Evolutionary conservation across 2,113 vertebrate genomes (phyloP), one percentile per base, ranked within the genome.

Genomic region (Rhombomys opimus): DNA sequence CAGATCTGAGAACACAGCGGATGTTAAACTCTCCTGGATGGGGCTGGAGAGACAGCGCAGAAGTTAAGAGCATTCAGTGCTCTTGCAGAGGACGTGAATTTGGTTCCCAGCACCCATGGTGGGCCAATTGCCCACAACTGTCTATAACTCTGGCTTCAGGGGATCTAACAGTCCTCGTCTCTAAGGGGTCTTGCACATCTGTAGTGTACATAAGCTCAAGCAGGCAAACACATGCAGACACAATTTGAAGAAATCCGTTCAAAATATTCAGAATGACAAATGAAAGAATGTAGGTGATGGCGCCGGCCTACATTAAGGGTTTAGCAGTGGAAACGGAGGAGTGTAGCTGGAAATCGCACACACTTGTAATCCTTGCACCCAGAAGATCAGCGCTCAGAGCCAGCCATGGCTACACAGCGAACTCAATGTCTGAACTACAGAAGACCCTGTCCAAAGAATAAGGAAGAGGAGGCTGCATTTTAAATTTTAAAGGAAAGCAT

Each of bases 401-500:
- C 52, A 89, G 68, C 52, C 9, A 18, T 30, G 46, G 2, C 68
- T 88, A 73, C 86, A 73, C 17, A 57, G 50, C 14, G 9, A 88
- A 73, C 41, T 30, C 50, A 38, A 59, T 32, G 35, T 35, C 86
- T 38, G 50, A 59, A 35, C 12, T 25, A 70, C 22, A 57, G 22
- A 72, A n/a, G 12, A 57, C 14, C 7, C 17, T 30, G 25, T 46
- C 38, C 22, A 30, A 63, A 35, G n/a, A 25, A 59, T 9, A 18
- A 72, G n/a, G 14, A n/a, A n/a, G 35, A 32, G 77, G 63, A 59
- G 57, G 18, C 65, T 76, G 8, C 38, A 68, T 75, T 12, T 65
- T 91, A 89, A 92, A 84, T 27, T 93, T 91, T 80, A 77, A 94
- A 92, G 68, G 30, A 70, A 88, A 91, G 61, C 30, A 61, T 46